Conservation (phyloP, 2,797 vertebrate genomes). For the Poecilia picta region DNA sequence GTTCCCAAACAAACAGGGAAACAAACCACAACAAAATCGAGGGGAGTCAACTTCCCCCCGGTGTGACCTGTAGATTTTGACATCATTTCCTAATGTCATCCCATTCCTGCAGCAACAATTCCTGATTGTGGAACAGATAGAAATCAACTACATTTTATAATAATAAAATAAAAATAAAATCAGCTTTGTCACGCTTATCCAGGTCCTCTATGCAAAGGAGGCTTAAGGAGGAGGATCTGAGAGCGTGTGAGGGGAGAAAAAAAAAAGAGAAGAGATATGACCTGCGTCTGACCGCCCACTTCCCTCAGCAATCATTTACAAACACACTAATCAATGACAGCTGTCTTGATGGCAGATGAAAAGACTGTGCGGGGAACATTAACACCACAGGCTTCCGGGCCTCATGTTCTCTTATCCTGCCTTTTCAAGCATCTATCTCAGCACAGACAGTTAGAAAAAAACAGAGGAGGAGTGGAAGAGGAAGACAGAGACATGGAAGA, state of each 20-base stretch:
- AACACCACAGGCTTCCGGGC: slow-evolving; percentile 74
- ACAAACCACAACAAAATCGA: slow-evolving; percentile 64
- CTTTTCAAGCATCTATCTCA: slow-evolving; percentile 59
- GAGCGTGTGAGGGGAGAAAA: neutral
- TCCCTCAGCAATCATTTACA: slow-evolving; percentile 71
- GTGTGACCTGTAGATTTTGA: slow-evolving; percentile 54
- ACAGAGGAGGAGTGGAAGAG: slow-evolving; percentile 31
- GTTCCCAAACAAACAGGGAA: slow-evolving; percentile 68
- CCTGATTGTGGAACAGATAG: slow-evolving; percentile 8
- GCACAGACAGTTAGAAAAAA: slow-evolving; percentile 38
- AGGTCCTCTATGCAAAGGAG: neutral
- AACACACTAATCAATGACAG: slow-evolving; percentile 78
- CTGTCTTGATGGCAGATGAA: slow-evolving; percentile 74
- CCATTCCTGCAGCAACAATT: slow-evolving; percentile 41
- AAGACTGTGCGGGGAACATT: slow-evolving; percentile 68
- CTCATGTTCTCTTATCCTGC: slow-evolving; percentile 59
- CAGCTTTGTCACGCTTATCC: neutral
- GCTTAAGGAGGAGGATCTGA: slow-evolving; percentile 11
- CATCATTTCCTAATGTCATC: slow-evolving; percentile 53
- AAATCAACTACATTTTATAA: slow-evolving; percentile 31
- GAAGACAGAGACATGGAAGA: slow-evolving; percentile 33
- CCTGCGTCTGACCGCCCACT: slow-evolving; percentile 74
- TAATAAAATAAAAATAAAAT: slow-evolving; percentile 13
- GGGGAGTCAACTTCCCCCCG: slow-evolving; percentile 42
- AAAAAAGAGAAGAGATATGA: slow-evolving; percentile 52